Evolutionary conservation across 2,888 invertebrate genomes (phyloP).

Genomic region (Hydraecia micacea): DNA sequence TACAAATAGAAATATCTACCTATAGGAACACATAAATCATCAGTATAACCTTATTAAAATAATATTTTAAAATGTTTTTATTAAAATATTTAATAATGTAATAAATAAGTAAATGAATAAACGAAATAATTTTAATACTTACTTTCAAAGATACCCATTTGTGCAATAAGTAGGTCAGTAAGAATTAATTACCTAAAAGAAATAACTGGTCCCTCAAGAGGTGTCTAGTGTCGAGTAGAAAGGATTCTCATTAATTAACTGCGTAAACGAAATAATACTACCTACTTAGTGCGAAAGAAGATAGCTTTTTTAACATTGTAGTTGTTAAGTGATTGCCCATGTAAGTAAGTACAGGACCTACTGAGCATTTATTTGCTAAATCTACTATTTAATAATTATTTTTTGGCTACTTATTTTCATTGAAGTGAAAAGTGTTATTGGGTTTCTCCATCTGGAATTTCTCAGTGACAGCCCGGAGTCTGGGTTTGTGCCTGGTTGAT

Average conservation of each 20-base stretch:
- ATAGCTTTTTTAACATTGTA: background rate
- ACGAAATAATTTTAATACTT: background rate
- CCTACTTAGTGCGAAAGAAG: background rate
- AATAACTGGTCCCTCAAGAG: background rate
- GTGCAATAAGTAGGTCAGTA: background rate
- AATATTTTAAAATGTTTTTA: background rate
- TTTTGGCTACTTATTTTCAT: too few species aligned
- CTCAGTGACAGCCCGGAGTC: too few species aligned
- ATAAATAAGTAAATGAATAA: background rate
- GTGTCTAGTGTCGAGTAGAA: background rate
- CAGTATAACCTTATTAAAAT: background rate
- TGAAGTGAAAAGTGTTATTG: background rate
- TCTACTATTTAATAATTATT: background rate
- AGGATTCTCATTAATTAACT: slow-evolving; percentile 2
- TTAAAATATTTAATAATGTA: too few species aligned
- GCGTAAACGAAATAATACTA: background rate
- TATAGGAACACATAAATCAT: too few species aligned
- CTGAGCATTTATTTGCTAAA: background rate
- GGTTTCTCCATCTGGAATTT: too few species aligned
- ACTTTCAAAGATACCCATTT: background rate
- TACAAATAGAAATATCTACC: background rate
- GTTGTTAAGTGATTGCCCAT: background rate
- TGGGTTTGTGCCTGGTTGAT: too few species aligned
- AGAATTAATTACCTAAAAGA: background rate
- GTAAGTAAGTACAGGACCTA: background rate